Evolutionary conservation across 2,888 invertebrate species (phyloP), one percentile per base, ranked within the genome.

Genomic region (Protodeltote pygarga): DNA sequence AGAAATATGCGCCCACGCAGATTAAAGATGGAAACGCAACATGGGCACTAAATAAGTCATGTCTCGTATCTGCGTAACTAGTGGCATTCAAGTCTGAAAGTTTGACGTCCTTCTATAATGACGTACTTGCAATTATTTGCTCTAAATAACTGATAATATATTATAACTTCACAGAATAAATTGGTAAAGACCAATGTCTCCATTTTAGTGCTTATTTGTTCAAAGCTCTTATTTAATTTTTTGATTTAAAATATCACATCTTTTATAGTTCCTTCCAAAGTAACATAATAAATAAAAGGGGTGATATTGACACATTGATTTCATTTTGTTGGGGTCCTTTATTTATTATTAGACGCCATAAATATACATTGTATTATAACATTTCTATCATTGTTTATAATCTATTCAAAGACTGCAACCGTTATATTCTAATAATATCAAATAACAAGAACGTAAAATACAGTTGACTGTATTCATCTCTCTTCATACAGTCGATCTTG

Each of bases 1-100:
- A 80, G 90, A 90, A 92, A 87, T 89, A 88, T 89, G 89, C 85
- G 79, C 88, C 87, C 89, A 89, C 89, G 89, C 88, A 89, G 88
- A 87, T 89, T 86, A 87, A 87, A 86, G 88, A 89, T 88, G 89
- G 85, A 88, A 88, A 87, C 85, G 82, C 84, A 85, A 86, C 88
- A 85, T 84, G 86, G 82, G 79, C 87, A 85, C 88, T 89, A 90
- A 90, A 89, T 89, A 89, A 87, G 86, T 88, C 86, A 79, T 85
- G 87, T 86, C 84, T 83, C 75, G 79, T 75, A 83, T 81, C 83
- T 68, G 77, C 76, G 81, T 80, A 83, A 81, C 85, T 85, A 86
- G 81, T 77, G 79, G 79, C 81, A 71, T 65, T 76, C 67, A 71
- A 75, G 69, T 83, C 75, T 77, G 69, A 75, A 81, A 80, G 77